Evolutionary conservation across 2,113 vertebrate genomes (phyloP).

Genomic region (Myanophis thanlyinensis): DNA sequence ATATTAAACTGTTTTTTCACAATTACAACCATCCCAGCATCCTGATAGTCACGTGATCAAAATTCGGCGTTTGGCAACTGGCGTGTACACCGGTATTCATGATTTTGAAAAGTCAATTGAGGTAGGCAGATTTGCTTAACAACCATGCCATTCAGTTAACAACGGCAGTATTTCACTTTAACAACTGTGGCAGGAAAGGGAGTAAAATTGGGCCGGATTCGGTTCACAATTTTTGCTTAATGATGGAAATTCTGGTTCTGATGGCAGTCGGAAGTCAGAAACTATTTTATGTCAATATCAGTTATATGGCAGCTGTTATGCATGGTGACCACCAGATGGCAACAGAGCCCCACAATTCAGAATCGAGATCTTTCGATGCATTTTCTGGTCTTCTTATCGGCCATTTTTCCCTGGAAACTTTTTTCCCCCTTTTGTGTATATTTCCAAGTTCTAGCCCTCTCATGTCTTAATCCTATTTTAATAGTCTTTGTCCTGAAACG

Average conservation of each 20-base stretch:
- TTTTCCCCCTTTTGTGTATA: background rate
- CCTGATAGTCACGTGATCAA: too few species aligned
- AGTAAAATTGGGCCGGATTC: background rate
- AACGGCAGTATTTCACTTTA: background rate
- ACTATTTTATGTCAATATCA: background rate
- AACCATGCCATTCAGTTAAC: background rate
- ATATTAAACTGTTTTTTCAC: too few species aligned
- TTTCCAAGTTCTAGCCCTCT: background rate
- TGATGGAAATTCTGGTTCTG: background rate
- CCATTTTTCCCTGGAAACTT: background rate
- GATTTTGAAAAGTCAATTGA: background rate
- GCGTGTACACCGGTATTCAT: too few species aligned
- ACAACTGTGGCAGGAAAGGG: background rate
- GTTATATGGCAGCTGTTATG: background rate
- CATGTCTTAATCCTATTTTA: conserved; percentile 19
- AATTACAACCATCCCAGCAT: too few species aligned
- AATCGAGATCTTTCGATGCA: background rate
- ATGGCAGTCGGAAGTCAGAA: too few species aligned
- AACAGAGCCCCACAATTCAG: background rate
- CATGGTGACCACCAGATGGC: background rate
- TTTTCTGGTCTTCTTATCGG: background rate
- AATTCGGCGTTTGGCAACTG: background rate
- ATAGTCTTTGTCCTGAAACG: background rate
- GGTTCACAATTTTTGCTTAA: background rate
- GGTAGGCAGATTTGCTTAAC: background rate